phyloP scores from a whole-genome alignment of 2,113 vertebrate species.

The Myrmecobius fasciatus region DNA sequence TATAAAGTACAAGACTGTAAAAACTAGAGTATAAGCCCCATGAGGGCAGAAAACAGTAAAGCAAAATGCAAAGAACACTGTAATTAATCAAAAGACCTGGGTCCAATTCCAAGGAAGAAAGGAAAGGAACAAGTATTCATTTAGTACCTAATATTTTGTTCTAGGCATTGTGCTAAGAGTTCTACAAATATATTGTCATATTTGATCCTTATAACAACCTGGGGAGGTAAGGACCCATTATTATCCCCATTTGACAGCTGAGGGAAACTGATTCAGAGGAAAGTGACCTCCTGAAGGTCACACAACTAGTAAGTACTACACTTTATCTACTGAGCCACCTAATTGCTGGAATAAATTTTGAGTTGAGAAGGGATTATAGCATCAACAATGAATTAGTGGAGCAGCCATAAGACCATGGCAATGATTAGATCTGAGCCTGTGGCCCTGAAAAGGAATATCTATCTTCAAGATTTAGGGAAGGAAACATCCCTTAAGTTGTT shows the following conservation, averaged over 20 bases:
- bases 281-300: neutral
- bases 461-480: conserved; percentile 30
- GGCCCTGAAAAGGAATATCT: neutral
- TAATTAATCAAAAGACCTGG: neutral
- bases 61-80: neutral
- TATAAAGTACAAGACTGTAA: neutral
- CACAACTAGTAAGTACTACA: too few relatives aligned
- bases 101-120: neutral
- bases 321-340: neutral
- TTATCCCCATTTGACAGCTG: neutral
- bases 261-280: neutral
- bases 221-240: neutral
- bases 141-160: neutral
- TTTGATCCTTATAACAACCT: neutral
- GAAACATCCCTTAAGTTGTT: neutral
- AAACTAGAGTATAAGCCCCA: neutral
- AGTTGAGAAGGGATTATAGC: neutral
- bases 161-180: neutral
- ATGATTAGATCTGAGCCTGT: neutral
- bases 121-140: neutral
- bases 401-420: neutral
- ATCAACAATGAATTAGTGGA: neutral
- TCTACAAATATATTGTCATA: neutral
- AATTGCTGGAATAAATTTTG: neutral
- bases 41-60: neutral